phyloP scores from a whole-genome alignment of 53 echinoderm and acorn worm genomes.

The Holothuria scabra region DNA sequence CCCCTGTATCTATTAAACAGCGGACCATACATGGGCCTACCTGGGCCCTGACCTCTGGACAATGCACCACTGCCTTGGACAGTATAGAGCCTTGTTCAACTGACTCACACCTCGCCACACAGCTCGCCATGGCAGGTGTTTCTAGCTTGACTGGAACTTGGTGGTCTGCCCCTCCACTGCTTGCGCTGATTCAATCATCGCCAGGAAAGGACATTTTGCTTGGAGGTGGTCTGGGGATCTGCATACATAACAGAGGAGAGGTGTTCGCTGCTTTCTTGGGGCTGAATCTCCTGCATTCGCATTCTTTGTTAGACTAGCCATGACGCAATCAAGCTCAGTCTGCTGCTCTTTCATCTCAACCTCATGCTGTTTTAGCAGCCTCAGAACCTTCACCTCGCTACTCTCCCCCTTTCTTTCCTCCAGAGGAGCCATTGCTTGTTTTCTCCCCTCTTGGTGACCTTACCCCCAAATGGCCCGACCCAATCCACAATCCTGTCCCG shows the following conservation, averaged over 20 bases:
- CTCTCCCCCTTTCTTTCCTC: not conserved
- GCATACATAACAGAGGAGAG: not conserved
- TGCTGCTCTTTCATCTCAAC: not conserved
- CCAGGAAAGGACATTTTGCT: constrained; percentile 16
- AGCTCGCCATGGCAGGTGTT: constrained; percentile 61
- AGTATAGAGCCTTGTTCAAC: constrained; percentile 50
- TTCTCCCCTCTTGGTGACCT: no score
- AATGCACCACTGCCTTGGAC: constrained; percentile 46
- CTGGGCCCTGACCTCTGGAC: constrained; percentile 32
- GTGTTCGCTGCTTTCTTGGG: not conserved
- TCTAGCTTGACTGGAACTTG: constrained; percentile 49
- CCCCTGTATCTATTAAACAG: constrained; percentile 74
- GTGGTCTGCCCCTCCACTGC: not conserved
- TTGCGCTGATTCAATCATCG: not conserved
- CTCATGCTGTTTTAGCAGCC: constrained; percentile 4
- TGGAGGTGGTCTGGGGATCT: no score
- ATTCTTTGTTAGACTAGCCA: no score
- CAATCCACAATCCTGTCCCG: constrained; percentile 25
- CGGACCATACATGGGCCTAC: constrained; percentile 48
- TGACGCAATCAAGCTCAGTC: not conserved
- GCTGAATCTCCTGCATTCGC: not conserved
- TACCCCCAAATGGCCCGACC: not conserved
- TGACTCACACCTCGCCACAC: constrained; percentile 23
- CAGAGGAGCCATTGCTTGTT: not conserved
- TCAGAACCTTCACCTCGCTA: not conserved